These are phyloP conservation scores for Geotrupes spiniger DNA, from an alignment of 2,888 invertebrate species.

Conservation along the genomic window DNA sequence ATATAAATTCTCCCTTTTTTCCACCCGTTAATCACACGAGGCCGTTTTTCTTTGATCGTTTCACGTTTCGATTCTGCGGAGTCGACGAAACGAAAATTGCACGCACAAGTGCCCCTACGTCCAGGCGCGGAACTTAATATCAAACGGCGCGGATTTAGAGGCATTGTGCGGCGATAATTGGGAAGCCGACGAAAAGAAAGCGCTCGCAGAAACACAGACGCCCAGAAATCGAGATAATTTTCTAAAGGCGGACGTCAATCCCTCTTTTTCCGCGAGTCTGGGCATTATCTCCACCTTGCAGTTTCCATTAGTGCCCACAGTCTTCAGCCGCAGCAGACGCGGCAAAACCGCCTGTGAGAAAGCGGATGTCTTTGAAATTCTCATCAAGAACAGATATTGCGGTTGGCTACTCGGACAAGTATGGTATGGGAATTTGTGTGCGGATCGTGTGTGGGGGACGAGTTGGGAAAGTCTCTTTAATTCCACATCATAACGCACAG, in stretches of 20 bases:
- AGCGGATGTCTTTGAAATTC: background rate
- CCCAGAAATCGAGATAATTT: conserved; percentile 14
- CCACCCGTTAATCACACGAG: too few relatives aligned
- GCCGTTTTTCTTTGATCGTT: too few relatives aligned
- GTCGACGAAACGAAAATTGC: too few relatives aligned
- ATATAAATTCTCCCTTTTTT: too few relatives aligned
- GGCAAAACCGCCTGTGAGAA: too few relatives aligned
- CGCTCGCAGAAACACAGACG: conserved; percentile 8
- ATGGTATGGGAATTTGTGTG: conserved; percentile 4
- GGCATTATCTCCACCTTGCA: conserved; percentile 14
- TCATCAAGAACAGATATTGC: conserved; percentile 6
- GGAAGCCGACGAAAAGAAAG: background rate
- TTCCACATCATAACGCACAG: too few relatives aligned
- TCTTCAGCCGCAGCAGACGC: too few relatives aligned
- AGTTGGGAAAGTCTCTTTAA: background rate
- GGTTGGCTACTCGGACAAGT: conserved; percentile 13
- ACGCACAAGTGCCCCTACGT: too few relatives aligned
- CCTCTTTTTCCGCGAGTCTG: background rate
- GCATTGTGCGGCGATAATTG: too few relatives aligned
- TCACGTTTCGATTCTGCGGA: too few relatives aligned
- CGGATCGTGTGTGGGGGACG: background rate
- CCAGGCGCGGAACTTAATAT: too few relatives aligned
- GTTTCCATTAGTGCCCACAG: conserved; percentile 4
- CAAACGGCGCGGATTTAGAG: too few relatives aligned
- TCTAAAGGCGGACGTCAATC: background rate